Evolutionary conservation across 92 coral and sea anemone genomes (phyloP), one percentile per base, ranked within the genome.

Genomic region (Actinostola sp.): DNA sequence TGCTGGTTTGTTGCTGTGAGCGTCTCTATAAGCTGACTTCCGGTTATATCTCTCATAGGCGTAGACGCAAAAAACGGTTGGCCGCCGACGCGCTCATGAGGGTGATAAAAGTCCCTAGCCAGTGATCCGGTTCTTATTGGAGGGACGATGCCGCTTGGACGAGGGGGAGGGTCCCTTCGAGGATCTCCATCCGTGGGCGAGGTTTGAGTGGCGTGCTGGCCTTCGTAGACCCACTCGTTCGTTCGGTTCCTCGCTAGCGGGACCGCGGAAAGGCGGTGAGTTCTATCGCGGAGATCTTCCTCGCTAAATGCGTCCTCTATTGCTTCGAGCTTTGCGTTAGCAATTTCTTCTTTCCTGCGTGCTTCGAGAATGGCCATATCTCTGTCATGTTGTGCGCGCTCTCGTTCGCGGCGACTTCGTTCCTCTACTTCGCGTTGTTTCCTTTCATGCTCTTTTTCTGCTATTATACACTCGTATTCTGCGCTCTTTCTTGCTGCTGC

Each of bases 291-390:
- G 12, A 65, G 71, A 43, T 65, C 55, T 26, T 32, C 51, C 0
- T 52, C 59, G 29, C 21, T 23, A 23, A 52, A 26, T 21, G 84
- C 73, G 13, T 67, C 30, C 38, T 85, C 86, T 21, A 85, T 59
- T 20, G 76, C 90, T 48, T 38, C 67, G 29, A 85, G 82, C 49
- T 85, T 85, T 23, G 85, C 86, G 35, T 84, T 33, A 43, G 85
- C 89, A 31, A 84, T 63, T 27, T 79, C 89, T 28, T 51, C 84
- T 61, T 44, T 72, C 49, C 73, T 79, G 35, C 80, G 61, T 59
- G 78, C 81, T 38, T 60, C 73, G 14, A 85, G 76, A 29, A 85
- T 28, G n/a, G 73, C 83, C 71, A 78, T 63, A 36, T 78, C 71
- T 49, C 56, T 72, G 65, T 71, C 80, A 16, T 69, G 77, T 41